Evolutionary conservation across 2,797 vertebrate species (phyloP).

Genomic region (Karalla daura): DNA sequence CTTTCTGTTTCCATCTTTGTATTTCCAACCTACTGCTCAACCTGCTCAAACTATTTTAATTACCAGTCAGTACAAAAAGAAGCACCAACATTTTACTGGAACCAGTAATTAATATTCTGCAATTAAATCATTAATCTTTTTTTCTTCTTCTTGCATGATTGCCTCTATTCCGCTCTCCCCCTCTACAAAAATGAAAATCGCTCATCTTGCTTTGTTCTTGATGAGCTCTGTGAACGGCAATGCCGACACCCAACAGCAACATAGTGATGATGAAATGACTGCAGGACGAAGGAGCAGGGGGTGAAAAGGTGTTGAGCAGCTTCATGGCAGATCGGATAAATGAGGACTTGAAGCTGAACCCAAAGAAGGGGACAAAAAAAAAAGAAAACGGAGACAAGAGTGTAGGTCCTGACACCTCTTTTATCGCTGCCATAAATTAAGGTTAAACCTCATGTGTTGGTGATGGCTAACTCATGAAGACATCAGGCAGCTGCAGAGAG

Average conservation of each 20-base stretch:
- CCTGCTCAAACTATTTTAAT: no score
- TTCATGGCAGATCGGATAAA: neutral
- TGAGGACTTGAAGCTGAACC: neutral
- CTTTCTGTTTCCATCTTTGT: no score
- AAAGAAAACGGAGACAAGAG: neutral
- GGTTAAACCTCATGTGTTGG: conserved; percentile 15
- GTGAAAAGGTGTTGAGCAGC: neutral
- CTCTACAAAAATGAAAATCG: no score
- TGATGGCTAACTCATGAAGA: conserved; percentile 13
- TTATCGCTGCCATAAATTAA: conserved; percentile 35
- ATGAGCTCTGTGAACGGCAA: no score
- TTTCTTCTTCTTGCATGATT: no score
- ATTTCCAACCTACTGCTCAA: no score
- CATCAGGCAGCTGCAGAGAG: conserved; percentile 21
- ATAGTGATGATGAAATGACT: neutral
- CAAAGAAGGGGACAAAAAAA: conserved; percentile 9
- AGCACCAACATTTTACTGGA: no score
- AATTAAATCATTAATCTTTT: no score
- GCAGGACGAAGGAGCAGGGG: neutral
- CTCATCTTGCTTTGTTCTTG: neutral
- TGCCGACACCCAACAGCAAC: neutral
- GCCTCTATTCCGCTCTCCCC: no score
- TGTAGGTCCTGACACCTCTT: neutral
- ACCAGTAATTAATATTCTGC: no score
- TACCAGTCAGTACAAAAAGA: no score